phyloP scores from a whole-genome alignment of 2,113 vertebrate species.

The Platycercus adscitus region DNA sequence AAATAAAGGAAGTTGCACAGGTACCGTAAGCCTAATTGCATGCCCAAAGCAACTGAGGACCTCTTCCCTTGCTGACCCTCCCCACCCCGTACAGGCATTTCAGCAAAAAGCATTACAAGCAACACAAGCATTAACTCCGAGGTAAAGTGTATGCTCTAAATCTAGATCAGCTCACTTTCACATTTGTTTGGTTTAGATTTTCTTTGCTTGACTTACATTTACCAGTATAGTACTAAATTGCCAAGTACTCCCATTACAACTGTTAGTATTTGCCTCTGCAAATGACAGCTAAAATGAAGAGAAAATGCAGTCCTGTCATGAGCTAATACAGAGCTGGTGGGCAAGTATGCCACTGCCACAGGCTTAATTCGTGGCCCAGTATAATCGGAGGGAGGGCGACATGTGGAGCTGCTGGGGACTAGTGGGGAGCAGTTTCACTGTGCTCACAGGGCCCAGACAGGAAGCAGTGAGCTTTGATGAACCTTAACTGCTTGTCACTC shows the following conservation, averaged over 20 bases:
- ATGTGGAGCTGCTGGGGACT: not conserved
- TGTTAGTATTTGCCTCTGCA: slow-evolving; percentile 23
- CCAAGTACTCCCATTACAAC: not conserved
- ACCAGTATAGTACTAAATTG: not conserved
- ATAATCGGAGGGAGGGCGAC: not conserved
- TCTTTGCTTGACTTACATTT: slow-evolving; percentile 29
- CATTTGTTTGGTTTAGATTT: not conserved
- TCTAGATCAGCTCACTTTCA: not conserved
- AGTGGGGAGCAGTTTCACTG: not conserved
- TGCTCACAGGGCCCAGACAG: no score
- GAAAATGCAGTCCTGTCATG: not conserved
- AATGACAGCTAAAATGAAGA: not conserved
- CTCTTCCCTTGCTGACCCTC: no score
- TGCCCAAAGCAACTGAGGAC: not conserved
- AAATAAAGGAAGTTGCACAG: not conserved
- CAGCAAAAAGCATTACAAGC: not conserved
- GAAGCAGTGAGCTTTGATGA: not conserved
- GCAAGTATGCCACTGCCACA: not conserved
- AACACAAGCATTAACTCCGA: not conserved
- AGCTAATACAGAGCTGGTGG: not conserved
- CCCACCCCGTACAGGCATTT: not conserved
- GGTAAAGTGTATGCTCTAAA: not conserved
- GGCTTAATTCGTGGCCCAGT: not conserved
- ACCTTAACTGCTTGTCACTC: not conserved
- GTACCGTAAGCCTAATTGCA: not conserved